These are phyloP conservation scores for Sebastes paucispinis DNA, from an alignment of 2,797 vertebrate species.

Conservation along the genomic window DNA sequence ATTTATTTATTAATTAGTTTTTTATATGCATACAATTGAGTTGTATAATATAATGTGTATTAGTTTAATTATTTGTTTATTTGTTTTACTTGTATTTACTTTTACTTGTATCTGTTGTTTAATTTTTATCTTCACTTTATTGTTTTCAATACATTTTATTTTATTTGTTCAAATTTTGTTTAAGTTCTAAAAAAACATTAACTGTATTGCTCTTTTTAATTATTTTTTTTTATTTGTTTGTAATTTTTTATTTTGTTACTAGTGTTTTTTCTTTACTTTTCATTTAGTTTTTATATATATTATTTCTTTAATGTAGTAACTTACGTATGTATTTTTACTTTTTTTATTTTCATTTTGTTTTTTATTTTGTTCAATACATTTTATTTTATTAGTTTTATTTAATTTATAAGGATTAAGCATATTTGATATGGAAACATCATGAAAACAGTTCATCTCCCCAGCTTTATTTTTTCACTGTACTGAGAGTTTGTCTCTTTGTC, in stretches of 20 bases:
- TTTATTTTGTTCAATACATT: neutral
- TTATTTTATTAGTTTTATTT: neutral
- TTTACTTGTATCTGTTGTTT: neutral
- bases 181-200: no score
- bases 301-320: neutral
- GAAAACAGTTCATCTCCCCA: neutral
- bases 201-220: no score
- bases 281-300: neutral
- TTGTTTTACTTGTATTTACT: no score
- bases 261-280: neutral
- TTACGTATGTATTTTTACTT: neutral
- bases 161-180: neutral
- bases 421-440: neutral
- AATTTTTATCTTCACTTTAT: neutral
- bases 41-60: no score
- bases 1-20: neutral
- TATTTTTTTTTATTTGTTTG: no score
- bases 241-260: no score
- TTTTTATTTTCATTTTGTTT: neutral
- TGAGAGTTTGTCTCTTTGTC: neutral
- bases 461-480: neutral
- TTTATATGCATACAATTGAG: neutral
- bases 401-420: neutral
- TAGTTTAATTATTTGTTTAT: no score
- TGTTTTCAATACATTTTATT: neutral